phyloP scores from a whole-genome alignment of 2,113 vertebrate genomes.

The Upupa epops region DNA sequence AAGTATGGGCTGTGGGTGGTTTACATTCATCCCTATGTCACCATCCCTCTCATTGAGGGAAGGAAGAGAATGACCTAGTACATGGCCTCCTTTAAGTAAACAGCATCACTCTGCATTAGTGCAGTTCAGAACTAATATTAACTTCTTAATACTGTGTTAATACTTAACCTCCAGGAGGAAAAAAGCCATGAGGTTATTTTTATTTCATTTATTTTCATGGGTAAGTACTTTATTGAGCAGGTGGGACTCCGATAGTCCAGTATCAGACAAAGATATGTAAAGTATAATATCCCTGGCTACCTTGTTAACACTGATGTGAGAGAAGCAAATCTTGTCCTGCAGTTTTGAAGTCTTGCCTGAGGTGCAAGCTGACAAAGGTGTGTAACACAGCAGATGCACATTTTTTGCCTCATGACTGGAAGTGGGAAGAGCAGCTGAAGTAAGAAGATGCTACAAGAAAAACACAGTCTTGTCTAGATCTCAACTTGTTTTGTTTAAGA shows the following conservation, averaged over 20 bases:
- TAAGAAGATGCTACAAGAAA: not conserved
- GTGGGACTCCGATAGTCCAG: not conserved
- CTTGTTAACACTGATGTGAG: not conserved
- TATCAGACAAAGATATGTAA: not conserved
- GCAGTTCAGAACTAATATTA: not conserved
- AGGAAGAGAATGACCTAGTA: not conserved
- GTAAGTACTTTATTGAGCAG: not conserved
- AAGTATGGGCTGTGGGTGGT: not conserved
- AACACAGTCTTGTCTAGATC: not conserved
- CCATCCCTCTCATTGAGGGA: not conserved
- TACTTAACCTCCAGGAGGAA: not conserved
- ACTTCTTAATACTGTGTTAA: not conserved
- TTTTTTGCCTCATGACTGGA: not conserved
- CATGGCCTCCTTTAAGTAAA: not conserved
- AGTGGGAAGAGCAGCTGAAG: not conserved
- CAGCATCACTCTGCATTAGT: not conserved
- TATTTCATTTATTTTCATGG: not conserved
- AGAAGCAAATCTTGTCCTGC: not conserved
- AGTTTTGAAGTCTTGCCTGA: not conserved
- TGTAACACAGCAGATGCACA: no score
- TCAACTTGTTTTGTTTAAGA: not conserved
- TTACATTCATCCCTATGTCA: accelerated
- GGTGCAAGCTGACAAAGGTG: not conserved
- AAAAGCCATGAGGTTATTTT: not conserved
- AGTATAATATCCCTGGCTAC: not conserved